Evolutionary conservation across 2,113 vertebrate genomes (phyloP).

Genomic region (Zapus hudsonius): DNA sequence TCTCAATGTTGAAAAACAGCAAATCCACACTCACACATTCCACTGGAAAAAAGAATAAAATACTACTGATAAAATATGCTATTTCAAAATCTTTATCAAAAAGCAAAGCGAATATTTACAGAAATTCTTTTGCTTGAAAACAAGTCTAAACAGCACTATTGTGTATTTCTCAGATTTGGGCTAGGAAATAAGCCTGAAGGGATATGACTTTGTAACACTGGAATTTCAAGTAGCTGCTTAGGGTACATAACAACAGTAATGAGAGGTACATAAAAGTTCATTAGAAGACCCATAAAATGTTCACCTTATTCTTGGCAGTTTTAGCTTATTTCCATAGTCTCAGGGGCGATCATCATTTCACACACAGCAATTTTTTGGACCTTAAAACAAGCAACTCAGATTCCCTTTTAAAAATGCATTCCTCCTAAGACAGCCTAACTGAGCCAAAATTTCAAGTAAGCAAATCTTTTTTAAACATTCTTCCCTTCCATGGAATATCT

Average conservation of each 20-base stretch:
- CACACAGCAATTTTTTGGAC: neutral
- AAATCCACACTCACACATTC: constrained; percentile 39
- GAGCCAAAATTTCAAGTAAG: constrained; percentile 42
- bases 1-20: constrained; percentile 24
- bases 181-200: constrained; percentile 36
- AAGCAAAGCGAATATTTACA: constrained; percentile 1
- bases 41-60: constrained; percentile 22
- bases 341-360: neutral
- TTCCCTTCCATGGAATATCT: constrained; percentile 37
- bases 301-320: constrained; percentile 4
- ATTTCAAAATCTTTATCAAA: constrained; percentile 35
- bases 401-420: neutral
- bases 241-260: neutral
- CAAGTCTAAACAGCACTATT: neutral
- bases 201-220: neutral
- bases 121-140: constrained; percentile 21
- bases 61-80: constrained; percentile 14
- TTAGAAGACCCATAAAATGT: constrained; percentile 15
- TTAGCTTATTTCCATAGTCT: constrained; percentile 48
- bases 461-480: neutral
- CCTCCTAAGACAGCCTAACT: neutral
- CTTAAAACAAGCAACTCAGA: neutral
- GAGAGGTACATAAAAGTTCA: constrained; percentile 20
- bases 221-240: constrained; percentile 6
- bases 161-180: constrained; percentile 25